phyloP scores from a whole-genome alignment of 2,888 invertebrate genomes.

The Eupithecia abbreviata region DNA sequence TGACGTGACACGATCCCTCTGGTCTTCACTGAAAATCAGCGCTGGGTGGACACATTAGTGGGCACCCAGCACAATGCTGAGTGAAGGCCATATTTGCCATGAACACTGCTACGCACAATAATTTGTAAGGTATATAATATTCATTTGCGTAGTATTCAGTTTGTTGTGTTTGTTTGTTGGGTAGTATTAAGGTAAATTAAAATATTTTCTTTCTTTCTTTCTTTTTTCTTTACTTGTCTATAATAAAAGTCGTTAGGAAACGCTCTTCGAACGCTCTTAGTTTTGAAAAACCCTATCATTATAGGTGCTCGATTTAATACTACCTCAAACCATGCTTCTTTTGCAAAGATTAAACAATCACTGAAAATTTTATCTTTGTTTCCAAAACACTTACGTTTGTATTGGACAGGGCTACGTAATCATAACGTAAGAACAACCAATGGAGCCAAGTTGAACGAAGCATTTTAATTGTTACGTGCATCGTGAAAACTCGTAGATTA shows the following conservation, averaged over 20 bases:
- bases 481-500: background rate
- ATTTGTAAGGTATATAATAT: too few relatives aligned
- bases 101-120: too few relatives aligned
- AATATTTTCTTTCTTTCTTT: too few relatives aligned
- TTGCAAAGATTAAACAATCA: conserved; percentile 28
- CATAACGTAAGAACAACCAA: conserved; percentile 15
- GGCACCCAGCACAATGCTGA: too few relatives aligned
- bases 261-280: background rate
- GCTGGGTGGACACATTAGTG: too few relatives aligned
- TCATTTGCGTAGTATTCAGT: too few relatives aligned
- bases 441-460: background rate
- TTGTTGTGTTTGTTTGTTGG: too few relatives aligned
- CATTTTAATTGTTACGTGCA: background rate
- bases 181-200: too few relatives aligned
- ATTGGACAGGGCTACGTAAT: conserved; percentile 32
- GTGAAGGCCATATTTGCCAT: too few relatives aligned
- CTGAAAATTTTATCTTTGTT: conserved; percentile 41
- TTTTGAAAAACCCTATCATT: background rate
- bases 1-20: too few relatives aligned
- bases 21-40: too few relatives aligned
- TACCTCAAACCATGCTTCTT: conserved; percentile 24
- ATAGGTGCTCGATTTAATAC: background rate
- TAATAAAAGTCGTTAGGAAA: background rate
- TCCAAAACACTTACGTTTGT: conserved; percentile 33
- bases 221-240: background rate